Base-by-base conservation (phyloP, 2,888 invertebrate species). In the Venusia cambrica region DNA sequence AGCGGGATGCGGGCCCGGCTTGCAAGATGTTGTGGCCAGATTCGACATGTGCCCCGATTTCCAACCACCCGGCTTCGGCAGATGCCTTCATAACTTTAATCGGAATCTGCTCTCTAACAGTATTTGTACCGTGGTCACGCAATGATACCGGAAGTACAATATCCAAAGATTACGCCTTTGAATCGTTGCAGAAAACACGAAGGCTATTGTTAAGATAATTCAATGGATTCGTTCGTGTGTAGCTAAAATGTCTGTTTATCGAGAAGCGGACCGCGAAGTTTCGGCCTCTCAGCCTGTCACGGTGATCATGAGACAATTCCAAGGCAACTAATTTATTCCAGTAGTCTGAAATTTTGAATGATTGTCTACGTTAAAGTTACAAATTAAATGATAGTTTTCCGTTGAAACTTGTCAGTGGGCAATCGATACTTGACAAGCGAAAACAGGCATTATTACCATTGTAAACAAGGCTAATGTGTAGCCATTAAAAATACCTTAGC, bases 1-100 rank as follows among this genome's bases (percentile, higher is more conserved):
- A 84, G 79, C 58, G 69, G 64, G 71, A 75, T 76, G 76, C 75
- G 78, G 83, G 79, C 53, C 26, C 17, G 19, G 37, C 42, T 40
- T 52, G 58, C 68, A 64, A 71, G 62, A 70, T 66, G 51, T 52
- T 51, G 38, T 29, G 42, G 11, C 44, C 43, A 52, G 57, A 48
- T 46, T 45, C 57, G 62, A 67, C 78, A 77, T 79, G 65, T 73
- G 77, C 51, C 61, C 44, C 55, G 71, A 71, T 73, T 73, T 62
- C 41, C 40, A 44, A 42, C 66, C 70, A 73, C 64, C 73, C 69
- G 66, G 67, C 62, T 31, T 44, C 42, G 59, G 52, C 79, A 79
- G 78, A 78, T 77, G 78, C 57, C n/a, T n/a, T 55, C 20, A 14
- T 12, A 21, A 21, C 15, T 30, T 15, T 7, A 30, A 30, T 21